A percentile compares a stretch with the other conserved stretches of the same genome.
phyloP scores from a whole-genome alignment of 2,113 vertebrate species.

The Oncorhynchus nerka region DNA sequence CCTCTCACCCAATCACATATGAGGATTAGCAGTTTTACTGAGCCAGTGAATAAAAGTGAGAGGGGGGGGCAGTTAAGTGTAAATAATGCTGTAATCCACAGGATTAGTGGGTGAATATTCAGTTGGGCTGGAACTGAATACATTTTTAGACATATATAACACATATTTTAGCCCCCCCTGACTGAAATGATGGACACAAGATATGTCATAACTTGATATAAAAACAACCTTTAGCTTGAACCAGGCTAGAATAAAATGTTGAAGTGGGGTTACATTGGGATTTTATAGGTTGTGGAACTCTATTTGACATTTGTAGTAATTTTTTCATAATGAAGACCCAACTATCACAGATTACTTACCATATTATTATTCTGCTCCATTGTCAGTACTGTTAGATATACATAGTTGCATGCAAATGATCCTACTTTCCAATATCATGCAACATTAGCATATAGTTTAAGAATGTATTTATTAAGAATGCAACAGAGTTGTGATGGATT shows the following conservation, averaged over 20 bases:
- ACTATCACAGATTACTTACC: background rate
- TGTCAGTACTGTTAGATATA: background rate
- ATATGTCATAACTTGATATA: background rate
- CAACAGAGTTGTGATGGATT: slow-evolving; percentile 57
- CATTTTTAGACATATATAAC: slow-evolving; percentile 11
- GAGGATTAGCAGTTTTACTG: too few relatives aligned
- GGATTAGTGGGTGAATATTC: slow-evolving; percentile 23
- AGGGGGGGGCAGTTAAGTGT: too few relatives aligned
- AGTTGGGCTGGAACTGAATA: slow-evolving; percentile 6
- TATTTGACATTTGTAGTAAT: background rate
- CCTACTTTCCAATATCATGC: background rate
- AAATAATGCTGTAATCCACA: too few relatives aligned
- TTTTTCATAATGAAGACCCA: background rate
- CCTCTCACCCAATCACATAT: too few relatives aligned
- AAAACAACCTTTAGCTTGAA: background rate
- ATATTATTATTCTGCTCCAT: background rate
- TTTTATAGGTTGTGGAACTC: background rate
- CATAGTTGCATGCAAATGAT: background rate
- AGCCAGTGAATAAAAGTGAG: too few relatives aligned
- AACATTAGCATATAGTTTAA: slow-evolving; percentile 23
- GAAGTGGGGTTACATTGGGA: background rate
- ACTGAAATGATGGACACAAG: slow-evolving; percentile 18
- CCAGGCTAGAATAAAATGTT: background rate
- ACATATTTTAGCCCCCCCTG: slow-evolving; percentile 17
- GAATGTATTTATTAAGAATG: slow-evolving; percentile 68